These are phyloP conservation scores for Charadrius vociferus DNA, from an alignment of 2,113 vertebrate species.

Conservation along the genomic window DNA sequence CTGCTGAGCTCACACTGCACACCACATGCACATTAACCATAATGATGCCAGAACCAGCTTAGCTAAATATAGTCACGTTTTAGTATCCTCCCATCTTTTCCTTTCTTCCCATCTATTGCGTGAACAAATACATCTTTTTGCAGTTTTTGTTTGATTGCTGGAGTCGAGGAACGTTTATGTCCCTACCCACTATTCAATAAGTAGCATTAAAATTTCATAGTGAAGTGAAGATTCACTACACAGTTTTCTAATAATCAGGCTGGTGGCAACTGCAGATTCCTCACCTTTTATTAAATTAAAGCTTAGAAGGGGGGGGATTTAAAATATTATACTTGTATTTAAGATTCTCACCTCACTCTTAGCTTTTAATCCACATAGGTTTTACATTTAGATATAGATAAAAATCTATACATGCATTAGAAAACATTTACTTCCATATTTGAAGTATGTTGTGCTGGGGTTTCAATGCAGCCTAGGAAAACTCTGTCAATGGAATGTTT, in stretches of 20 bases:
- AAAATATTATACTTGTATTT: slow-evolving; percentile 16
- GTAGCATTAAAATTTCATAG: slow-evolving; percentile 41
- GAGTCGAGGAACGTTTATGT: background rate
- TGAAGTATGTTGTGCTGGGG: slow-evolving; percentile 54
- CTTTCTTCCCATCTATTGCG: slow-evolving; percentile 25
- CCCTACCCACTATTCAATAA: slow-evolving; percentile 2
- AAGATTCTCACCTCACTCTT: slow-evolving; percentile 1
- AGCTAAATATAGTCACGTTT: slow-evolving; percentile 71
- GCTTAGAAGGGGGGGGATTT: background rate
- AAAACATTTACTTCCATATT: slow-evolving; percentile 37
- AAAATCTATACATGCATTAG: background rate
- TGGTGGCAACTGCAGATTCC: slow-evolving; percentile 25
- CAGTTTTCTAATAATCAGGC: slow-evolving; percentile 46
- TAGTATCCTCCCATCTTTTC: slow-evolving; percentile 24
- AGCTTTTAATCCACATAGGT: background rate
- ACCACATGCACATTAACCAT: slow-evolving; percentile 81
- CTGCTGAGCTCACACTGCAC: slow-evolving; percentile 86
- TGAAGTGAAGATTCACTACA: background rate
- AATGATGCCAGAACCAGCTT: slow-evolving; percentile 76
- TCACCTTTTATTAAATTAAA: slow-evolving; percentile 34
- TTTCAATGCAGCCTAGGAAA: slow-evolving; percentile 73
- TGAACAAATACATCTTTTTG: background rate
- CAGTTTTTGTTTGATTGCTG: background rate
- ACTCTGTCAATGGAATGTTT: slow-evolving; percentile 78
- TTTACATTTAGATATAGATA: background rate